phyloP scores from a whole-genome alignment of 2,888 invertebrate genomes.

The Clistopyga incitator region DNA sequence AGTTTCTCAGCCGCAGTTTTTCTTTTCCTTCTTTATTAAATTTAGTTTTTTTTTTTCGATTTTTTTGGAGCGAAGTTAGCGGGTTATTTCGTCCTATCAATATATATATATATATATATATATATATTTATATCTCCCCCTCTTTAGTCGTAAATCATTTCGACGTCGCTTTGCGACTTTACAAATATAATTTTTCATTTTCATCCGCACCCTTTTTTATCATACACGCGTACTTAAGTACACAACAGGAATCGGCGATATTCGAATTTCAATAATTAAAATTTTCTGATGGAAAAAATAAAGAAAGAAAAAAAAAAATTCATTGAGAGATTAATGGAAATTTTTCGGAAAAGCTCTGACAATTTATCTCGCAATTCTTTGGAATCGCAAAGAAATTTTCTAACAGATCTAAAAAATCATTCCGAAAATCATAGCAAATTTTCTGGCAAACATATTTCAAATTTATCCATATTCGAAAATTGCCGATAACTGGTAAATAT shows the following conservation, averaged over 20 bases:
- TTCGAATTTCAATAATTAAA: no score
- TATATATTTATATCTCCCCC: not conserved
- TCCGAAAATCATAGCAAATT: no score
- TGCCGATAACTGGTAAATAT: not conserved
- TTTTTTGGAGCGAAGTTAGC: constrained; percentile 23
- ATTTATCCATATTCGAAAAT: no score
- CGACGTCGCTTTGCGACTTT: constrained; percentile 35
- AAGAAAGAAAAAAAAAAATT: no score
- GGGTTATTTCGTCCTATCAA: constrained; percentile 17
- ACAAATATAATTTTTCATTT: constrained; percentile 13
- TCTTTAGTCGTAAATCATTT: constrained; percentile 8
- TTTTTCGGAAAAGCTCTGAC: no score
- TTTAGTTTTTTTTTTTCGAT: not conserved
- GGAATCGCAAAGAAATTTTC: no score
- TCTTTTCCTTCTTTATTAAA: not conserved
- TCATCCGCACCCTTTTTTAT: not conserved
- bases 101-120: not conserved
- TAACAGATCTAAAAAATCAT: no score
- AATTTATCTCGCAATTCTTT: no score
- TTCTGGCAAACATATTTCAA: no score
- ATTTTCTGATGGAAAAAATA: no score
- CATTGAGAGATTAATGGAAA: no score
- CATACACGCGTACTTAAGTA: constrained; percentile 10
- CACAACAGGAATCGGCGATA: no score
- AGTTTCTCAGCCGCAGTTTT: constrained; percentile 49